Conservation (phyloP, 2,797 vertebrate species). For the Muscicapa striata region DNA sequence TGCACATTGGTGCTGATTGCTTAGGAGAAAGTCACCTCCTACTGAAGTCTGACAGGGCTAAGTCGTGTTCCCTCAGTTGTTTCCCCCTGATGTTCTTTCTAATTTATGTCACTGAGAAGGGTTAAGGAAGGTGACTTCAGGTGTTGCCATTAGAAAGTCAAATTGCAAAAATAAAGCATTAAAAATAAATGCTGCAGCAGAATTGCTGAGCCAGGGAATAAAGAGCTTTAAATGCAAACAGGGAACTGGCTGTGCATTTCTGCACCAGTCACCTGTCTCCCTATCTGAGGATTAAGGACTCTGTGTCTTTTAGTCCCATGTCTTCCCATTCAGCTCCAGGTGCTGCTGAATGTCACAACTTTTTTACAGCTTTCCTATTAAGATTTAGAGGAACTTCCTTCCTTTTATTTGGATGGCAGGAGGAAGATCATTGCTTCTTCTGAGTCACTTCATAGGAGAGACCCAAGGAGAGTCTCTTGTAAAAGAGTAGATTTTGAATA, state of each 20-base stretch:
- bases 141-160: slow-evolving; percentile 36
- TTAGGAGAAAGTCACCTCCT: background rate
- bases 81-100: background rate
- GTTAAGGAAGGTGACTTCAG: slow-evolving; percentile 57
- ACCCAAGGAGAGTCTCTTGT: background rate
- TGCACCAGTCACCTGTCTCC: slow-evolving; percentile 15
- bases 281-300: slow-evolving; percentile 23
- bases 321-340: slow-evolving; percentile 12
- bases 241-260: background rate
- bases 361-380: slow-evolving; percentile 13
- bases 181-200: background rate
- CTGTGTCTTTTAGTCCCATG: background rate
- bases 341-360: slow-evolving; percentile 36
- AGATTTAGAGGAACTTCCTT: slow-evolving; percentile 19
- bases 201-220: slow-evolving; percentile 57
- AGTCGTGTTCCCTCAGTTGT: background rate
- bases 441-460: background rate
- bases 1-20: accelerated
- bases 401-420: background rate
- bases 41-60: background rate
- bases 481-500: background rate
- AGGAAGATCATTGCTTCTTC: background rate
- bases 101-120: background rate
- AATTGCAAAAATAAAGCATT: slow-evolving; percentile 33
- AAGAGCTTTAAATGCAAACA: slow-evolving; percentile 41